A percentile compares a stretch with the other conserved stretches of the same genome.
Conservation (phyloP, 2,113 vertebrate species). For the Gracilinanus agilis region DNA sequence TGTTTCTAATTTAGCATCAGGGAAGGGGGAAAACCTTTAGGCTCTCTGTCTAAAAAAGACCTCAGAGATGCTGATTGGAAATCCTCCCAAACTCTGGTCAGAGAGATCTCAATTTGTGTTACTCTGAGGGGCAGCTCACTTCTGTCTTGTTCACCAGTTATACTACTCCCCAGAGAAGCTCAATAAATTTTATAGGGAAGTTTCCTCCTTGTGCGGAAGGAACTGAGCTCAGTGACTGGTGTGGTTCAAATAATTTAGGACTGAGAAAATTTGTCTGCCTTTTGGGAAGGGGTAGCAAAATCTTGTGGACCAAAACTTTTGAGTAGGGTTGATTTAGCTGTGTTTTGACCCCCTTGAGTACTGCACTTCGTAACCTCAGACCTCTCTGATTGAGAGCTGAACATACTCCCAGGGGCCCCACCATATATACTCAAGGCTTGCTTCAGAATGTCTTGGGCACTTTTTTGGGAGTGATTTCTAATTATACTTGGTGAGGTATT, state of each 20-base stretch:
- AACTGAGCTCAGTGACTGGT: constrained; percentile 55
- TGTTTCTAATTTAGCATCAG: constrained; percentile 41
- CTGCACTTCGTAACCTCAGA: constrained; percentile 22
- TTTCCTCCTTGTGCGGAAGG: constrained; percentile 76
- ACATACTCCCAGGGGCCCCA: constrained; percentile 7
- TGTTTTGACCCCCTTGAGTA: neutral
- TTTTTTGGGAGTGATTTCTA: neutral
- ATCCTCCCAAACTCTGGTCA: constrained; percentile 55
- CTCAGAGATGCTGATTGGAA: constrained; percentile 40
- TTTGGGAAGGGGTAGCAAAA: constrained; percentile 49
- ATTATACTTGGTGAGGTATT: neutral
- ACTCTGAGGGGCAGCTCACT: constrained; percentile 67
- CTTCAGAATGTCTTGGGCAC: neutral
- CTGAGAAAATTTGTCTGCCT: constrained; percentile 58
- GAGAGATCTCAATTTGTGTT: constrained; percentile 72
- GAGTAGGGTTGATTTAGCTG: constrained; percentile 33
- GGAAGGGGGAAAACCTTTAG: constrained; percentile 47
- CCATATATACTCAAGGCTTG: neutral
- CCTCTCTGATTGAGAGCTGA: constrained; percentile 52
- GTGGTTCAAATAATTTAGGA: constrained; percentile 62
- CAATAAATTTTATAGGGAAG: constrained; percentile 70
- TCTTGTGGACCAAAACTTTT: constrained; percentile 52
- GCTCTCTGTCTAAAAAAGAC: constrained; percentile 71
- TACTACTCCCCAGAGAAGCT: constrained; percentile 71
- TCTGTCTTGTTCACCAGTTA: constrained; percentile 73